Percentiles rank a stretch among this genome's conserved stretches.
Evolutionary conservation across 2,113 vertebrate species (phyloP).

Genomic region (Hippopotamus amphibius): DNA sequence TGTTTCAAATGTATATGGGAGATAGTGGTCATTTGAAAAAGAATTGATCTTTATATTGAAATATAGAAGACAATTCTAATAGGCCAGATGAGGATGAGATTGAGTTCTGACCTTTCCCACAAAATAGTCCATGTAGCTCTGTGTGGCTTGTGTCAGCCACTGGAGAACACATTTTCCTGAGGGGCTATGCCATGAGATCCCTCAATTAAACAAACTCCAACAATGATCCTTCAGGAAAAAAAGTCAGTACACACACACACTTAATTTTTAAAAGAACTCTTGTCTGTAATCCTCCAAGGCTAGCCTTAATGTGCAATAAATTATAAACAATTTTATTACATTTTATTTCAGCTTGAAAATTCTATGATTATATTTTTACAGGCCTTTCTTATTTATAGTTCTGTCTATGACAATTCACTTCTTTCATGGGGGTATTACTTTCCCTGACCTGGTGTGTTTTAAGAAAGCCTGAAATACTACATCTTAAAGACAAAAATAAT

Average conservation of each 20-base stretch:
- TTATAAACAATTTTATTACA: slow-evolving; percentile 47
- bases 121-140: background rate
- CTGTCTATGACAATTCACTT: slow-evolving; percentile 15
- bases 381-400: slow-evolving; percentile 55
- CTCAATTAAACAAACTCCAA: background rate
- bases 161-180: background rate
- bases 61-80: background rate
- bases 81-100: background rate
- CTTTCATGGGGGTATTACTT: slow-evolving; percentile 49
- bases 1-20: background rate
- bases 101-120: background rate
- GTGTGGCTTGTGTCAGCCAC: background rate
- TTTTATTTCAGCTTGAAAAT: slow-evolving; percentile 48
- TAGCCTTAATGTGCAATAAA: slow-evolving; percentile 17
- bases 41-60: background rate
- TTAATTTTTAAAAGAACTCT: background rate
- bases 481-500: slow-evolving; percentile 59
- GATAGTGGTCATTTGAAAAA: background rate
- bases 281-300: slow-evolving; percentile 7
- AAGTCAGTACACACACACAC: background rate
- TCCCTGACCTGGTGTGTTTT: slow-evolving; percentile 43
- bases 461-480: slow-evolving; percentile 49
- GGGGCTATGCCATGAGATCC: background rate
- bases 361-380: slow-evolving; percentile 48
- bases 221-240: slow-evolving; percentile 4